These are phyloP conservation scores for Diarsia rubi DNA, from an alignment of 2,888 invertebrate species.

Conservation along the genomic window DNA sequence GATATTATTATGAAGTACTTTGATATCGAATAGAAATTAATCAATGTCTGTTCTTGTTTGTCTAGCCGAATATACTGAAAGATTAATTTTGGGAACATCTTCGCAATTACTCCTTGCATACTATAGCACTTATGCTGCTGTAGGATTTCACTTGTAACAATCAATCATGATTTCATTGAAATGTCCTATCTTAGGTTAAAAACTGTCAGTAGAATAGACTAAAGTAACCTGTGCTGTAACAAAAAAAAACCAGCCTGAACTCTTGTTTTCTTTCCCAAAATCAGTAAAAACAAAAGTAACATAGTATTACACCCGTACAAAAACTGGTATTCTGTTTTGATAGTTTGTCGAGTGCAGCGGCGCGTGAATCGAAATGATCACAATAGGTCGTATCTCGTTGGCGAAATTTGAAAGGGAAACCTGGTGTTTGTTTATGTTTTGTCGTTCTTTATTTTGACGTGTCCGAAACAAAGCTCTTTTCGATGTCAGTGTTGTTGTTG, in stretches of 20 bases:
- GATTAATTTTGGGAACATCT: not conserved
- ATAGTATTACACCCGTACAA: slow-evolving; percentile 18
- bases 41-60: not conserved
- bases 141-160: not conserved
- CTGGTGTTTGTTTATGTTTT: slow-evolving; percentile 40
- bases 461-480: slow-evolving; percentile 40
- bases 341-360: slow-evolving; percentile 50
- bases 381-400: slow-evolving; percentile 58
- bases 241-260: slow-evolving; percentile 1
- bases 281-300: slow-evolving; percentile 10
- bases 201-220: not conserved
- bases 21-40: slow-evolving; percentile 10
- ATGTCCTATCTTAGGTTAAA: not conserved
- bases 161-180: not conserved
- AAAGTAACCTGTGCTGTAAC: not conserved
- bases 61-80: not conserved
- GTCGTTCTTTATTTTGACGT: slow-evolving; percentile 40
- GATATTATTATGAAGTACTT: not conserved
- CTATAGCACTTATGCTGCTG: not conserved
- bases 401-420: slow-evolving; percentile 65
- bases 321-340: slow-evolving; percentile 31
- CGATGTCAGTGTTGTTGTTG: slow-evolving; percentile 16
- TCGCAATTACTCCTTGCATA: not conserved
- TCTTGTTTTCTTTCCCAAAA: slow-evolving; percentile 13
- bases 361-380: slow-evolving; percentile 63